Conservation (phyloP, 1,140 invertebrate species). For the Leptinotarsa undecemlineata region DNA sequence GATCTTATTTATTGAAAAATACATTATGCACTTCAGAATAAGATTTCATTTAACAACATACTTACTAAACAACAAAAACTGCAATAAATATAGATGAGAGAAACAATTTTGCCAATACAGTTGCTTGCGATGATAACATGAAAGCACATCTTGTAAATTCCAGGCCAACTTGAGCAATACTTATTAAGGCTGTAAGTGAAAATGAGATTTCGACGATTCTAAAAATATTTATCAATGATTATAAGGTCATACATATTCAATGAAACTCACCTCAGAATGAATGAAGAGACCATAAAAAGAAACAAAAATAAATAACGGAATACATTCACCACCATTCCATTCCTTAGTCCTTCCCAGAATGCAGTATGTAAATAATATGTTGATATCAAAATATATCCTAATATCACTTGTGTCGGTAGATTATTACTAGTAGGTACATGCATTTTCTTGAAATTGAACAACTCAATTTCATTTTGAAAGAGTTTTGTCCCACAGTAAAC, state of each 20-base stretch:
- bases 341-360: conserved; percentile 25
- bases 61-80: conserved; percentile 30
- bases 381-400: conserved; percentile 30
- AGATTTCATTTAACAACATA: not conserved
- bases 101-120: conserved; percentile 15
- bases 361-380: conserved; percentile 28
- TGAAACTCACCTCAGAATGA: conserved; percentile 33
- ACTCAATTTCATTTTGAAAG: conserved; percentile 27
- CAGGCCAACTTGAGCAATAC: conserved; percentile 26
- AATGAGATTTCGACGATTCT: conserved; percentile 32
- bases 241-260: not conserved
- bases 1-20: not conserved
- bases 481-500: conserved; percentile 33
- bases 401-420: conserved; percentile 24
- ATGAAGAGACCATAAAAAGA: conserved; percentile 28
- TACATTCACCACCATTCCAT: conserved; percentile 11
- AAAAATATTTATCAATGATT: conserved; percentile 26
- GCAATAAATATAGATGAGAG: conserved; percentile 4
- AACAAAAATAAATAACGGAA: conserved; percentile 23
- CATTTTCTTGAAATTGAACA: conserved; percentile 30
- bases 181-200: conserved; percentile 29
- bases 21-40: not conserved
- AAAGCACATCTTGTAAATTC: conserved; percentile 25
- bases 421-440: conserved; percentile 20
- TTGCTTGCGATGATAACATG: conserved; percentile 14